Base-by-base conservation (phyloP, 2,113 vertebrate species). In the Myocastor coypus region DNA sequence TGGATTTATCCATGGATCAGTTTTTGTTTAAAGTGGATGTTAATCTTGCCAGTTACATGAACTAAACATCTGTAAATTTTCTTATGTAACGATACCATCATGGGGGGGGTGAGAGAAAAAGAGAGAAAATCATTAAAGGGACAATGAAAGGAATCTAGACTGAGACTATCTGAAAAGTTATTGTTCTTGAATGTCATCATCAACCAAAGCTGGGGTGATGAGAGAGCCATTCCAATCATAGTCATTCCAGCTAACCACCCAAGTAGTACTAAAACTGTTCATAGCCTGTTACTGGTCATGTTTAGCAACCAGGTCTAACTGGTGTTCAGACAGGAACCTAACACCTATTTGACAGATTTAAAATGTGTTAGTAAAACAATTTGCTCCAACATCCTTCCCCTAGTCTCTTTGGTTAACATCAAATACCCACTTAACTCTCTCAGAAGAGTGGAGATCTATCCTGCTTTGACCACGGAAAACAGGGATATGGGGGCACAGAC, bases 21-120 rank as follows among this genome's bases (percentile, higher is more conserved):
- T 92, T 96, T 94, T 91, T 94, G 78, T 30, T 57, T 73, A n/a
- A 96, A 94, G 75, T 93, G 90, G 93, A 64, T 97, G 90, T 97
- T 96, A 96, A 97, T 96, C 96, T 97, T 93, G 87, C 46, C 91
- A 94, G 81, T 92, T 92, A 93, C 14, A 97, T 92, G 94, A 93
- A 96, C 26, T 77, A 93, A 97, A 88, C 92, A 96, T 96, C 87
- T 97, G 93, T 57, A 94, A n/a, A 93, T 95, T 96, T 95, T 93
- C 80, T 85, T 92, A 89, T 88, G 71, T 73, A 95, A 92, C 63
- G 71, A 96, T 85, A 91, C 61, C 92, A 96, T 94, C 78, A 82
- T 87, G 84, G 85, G 78, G 96, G 86, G 61, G 93, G 88, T n/a
- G 50, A 96, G 69, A 90, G 50, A 95, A 97, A 93, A 95, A 83